These are phyloP conservation scores for Hoplias malabaricus DNA, from an alignment of 2,113 vertebrate species.

Conservation along the genomic window DNA sequence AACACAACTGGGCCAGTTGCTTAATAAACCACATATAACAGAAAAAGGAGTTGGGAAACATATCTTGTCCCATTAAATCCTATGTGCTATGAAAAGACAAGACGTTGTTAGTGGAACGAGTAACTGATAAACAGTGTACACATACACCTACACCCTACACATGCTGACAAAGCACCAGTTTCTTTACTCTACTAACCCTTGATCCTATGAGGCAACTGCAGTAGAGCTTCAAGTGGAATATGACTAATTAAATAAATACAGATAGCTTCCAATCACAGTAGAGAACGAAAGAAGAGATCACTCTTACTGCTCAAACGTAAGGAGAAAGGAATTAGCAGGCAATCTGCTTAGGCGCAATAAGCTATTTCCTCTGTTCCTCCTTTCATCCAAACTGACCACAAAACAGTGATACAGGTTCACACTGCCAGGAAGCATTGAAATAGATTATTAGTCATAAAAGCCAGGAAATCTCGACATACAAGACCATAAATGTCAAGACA, in stretches of 20 bases:
- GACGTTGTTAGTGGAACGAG: background rate
- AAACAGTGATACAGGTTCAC: background rate
- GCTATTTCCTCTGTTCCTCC: conserved; percentile 11
- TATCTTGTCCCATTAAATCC: conserved; percentile 10
- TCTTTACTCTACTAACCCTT: background rate
- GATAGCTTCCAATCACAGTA: background rate
- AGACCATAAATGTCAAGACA: background rate
- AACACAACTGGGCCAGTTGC: conserved; percentile 3
- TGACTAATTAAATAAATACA: background rate
- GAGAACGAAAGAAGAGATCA: background rate
- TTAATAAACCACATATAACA: conserved; percentile 9
- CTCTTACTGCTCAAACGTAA: background rate
- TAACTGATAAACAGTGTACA: background rate
- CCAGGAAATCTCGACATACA: background rate
- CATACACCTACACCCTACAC: background rate
- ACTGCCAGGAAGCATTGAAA: background rate
- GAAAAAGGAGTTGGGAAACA: conserved; percentile 17
- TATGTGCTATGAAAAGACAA: background rate
- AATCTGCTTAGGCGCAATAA: background rate
- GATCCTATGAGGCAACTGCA: background rate
- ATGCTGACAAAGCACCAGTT: background rate
- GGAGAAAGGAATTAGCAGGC: background rate
- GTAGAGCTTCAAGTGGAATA: background rate
- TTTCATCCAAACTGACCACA: background rate
- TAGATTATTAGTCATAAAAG: conserved; percentile 10